These are phyloP conservation scores for Dynastes grantii DNA, from an alignment of 2,888 invertebrate genomes.

Conservation along the genomic window DNA sequence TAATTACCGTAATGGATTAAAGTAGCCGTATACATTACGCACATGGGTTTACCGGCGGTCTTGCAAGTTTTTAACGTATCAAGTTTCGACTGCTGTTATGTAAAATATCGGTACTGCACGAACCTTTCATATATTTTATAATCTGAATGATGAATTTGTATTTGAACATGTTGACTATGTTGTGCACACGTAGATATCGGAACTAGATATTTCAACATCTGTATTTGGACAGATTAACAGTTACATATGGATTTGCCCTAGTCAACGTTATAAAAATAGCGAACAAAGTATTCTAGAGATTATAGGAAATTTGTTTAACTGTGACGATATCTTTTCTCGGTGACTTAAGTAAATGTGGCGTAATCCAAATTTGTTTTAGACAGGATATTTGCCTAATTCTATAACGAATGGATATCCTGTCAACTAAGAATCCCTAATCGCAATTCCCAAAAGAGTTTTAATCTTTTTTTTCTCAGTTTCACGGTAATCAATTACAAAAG, in stretches of 20 bases:
- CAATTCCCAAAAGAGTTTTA: too few species aligned
- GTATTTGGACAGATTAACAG: neutral
- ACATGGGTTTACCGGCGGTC: neutral
- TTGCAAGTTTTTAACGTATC: neutral
- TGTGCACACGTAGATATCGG: neutral
- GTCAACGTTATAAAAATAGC: neutral
- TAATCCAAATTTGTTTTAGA: neutral
- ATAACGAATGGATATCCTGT: conserved; percentile 14
- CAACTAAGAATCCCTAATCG: neutral
- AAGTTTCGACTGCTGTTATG: neutral
- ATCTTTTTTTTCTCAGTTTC: too few species aligned
- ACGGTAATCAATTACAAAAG: too few species aligned
- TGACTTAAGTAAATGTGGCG: conserved; percentile 2
- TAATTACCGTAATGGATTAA: conserved; percentile 27
- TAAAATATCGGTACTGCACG: neutral
- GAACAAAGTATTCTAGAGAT: neutral
- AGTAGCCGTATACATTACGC: conserved; percentile 4
- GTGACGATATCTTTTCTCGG: neutral
- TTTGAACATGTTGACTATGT: neutral
- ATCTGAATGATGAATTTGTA: neutral
- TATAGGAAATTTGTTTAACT: neutral
- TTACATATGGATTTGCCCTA: neutral
- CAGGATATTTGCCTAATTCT: conserved; percentile 29
- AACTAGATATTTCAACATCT: neutral
- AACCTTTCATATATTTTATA: neutral